Conservation (phyloP, 2,113 vertebrate species). For the Cranoglanis bouderius region DNA sequence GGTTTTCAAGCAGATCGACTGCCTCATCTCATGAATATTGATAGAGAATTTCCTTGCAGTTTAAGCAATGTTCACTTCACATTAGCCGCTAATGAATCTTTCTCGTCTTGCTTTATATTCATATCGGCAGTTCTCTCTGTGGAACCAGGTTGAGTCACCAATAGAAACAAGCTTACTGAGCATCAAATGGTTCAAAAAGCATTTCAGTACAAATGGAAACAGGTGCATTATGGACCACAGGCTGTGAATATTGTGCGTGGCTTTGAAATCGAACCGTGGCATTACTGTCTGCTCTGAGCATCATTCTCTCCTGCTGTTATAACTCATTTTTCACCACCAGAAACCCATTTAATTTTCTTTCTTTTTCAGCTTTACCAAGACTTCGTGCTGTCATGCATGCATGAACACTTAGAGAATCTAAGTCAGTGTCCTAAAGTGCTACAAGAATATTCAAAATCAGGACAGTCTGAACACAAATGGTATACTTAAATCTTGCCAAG, state of each 20-base stretch:
- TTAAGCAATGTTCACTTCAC: constrained; percentile 28
- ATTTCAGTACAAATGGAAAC: constrained; percentile 13
- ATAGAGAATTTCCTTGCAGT: constrained; percentile 15
- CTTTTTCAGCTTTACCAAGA: not conserved
- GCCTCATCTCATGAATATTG: constrained; percentile 45
- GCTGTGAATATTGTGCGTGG: not conserved
- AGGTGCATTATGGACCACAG: constrained; percentile 19
- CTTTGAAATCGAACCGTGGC: not conserved
- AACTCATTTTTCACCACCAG: not conserved
- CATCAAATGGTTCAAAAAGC: constrained; percentile 10
- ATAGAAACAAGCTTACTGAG: not conserved
- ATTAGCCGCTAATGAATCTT: constrained; percentile 38
- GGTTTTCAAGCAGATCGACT: constrained; percentile 15
- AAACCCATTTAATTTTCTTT: not conserved
- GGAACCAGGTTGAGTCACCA: not conserved
- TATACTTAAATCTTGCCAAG: not conserved
- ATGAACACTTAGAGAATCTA: not conserved
- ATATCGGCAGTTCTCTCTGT: constrained; percentile 1
- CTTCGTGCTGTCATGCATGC: not conserved
- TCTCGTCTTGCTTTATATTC: constrained; percentile 13
- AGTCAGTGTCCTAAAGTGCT: no score
- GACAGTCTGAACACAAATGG: not conserved
- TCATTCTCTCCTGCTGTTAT: not conserved
- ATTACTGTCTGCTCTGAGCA: not conserved
- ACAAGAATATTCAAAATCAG: not conserved